Evolutionary conservation across 1,140 invertebrate species (phyloP), one percentile per base, ranked within the genome.

Genomic region (Cylas formicarius): DNA sequence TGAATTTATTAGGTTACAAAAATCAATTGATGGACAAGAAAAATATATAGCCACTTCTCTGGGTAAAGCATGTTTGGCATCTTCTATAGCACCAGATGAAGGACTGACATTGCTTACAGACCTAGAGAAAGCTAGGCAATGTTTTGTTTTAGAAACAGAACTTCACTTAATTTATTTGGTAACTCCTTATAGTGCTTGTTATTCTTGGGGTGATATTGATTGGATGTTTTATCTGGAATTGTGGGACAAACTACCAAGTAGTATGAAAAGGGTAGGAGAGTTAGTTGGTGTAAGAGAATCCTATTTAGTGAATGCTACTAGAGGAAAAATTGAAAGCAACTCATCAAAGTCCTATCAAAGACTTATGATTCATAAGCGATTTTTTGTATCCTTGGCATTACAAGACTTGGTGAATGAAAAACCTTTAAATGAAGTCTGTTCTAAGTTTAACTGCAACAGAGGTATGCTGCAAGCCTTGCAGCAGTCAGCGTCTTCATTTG

Each of bases 141-240:
- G 84, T 57, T 86, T 99, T 65, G 90, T 93, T 0, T 69, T 99
- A 6, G 91, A 97, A 60, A 90, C 84, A 53, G 94, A 99, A 61
- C 72, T 99, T 0, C 96, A 99, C 68, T 76, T 97, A 21, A 78
- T 98, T 32, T 98, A 97, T 68, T 70, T 94, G 55, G 88, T 93
- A 2, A 93, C 90, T 3, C 90, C 90, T 1, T 84, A 89, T 40
- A 87, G 82, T 61, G 76, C 85, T 11, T 79, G 82, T 56, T 79
- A 78, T 60, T 80, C 88, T 56, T 82, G 86, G 69, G 71, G 72
- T 46, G 75, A 79, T 39, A 72, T 96, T 22, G 89, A 97, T 67
- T 98, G 93, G 93, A 76, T 91, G 60, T 73, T 83, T 43, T 90
- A 83, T 60, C 67, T 95, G 8, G 79, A 80, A 49, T 59, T 94